These are phyloP conservation scores for Drosophila kanapiae DNA, from an alignment of 1,140 invertebrate genomes.

Conservation along the genomic window DNA sequence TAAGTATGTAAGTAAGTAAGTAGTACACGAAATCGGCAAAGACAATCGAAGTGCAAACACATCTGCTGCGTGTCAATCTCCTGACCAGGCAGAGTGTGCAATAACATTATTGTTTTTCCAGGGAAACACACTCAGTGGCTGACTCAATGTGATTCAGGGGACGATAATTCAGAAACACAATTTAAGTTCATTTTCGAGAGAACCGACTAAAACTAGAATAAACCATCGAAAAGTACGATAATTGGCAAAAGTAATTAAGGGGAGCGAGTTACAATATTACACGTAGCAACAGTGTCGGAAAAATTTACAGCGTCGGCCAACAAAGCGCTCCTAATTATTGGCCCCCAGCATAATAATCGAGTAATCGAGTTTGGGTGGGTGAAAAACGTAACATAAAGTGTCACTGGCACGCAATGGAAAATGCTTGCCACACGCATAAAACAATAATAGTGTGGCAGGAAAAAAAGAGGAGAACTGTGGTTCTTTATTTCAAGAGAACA, in stretches of 20 bases:
- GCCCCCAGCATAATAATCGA: constrained; percentile 24
- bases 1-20: neutral
- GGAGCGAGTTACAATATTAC: constrained; percentile 22
- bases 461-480: neutral
- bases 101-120: constrained; percentile 41
- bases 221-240: constrained; percentile 34
- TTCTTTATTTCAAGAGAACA: neutral
- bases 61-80: constrained; percentile 20
- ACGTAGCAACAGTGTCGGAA: constrained; percentile 24
- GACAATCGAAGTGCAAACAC: constrained; percentile 50
- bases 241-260: constrained; percentile 40
- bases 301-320: constrained; percentile 26
- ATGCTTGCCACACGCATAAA: constrained; percentile 44
- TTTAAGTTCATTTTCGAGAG: constrained; percentile 25
- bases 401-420: constrained; percentile 51
- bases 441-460: constrained; percentile 20
- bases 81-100: constrained; percentile 19
- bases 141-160: constrained; percentile 33
- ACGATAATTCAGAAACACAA: constrained; percentile 2
- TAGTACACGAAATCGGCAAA: constrained; percentile 16
- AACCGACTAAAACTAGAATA: constrained; percentile 59
- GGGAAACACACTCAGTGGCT: constrained; percentile 29
- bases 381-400: constrained; percentile 40
- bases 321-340: constrained; percentile 38
- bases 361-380: constrained; percentile 10